A percentile compares a stretch with the other conserved stretches of the same genome.
phyloP scores from a whole-genome alignment of 1,140 invertebrate species.

The Formica exsecta region DNA sequence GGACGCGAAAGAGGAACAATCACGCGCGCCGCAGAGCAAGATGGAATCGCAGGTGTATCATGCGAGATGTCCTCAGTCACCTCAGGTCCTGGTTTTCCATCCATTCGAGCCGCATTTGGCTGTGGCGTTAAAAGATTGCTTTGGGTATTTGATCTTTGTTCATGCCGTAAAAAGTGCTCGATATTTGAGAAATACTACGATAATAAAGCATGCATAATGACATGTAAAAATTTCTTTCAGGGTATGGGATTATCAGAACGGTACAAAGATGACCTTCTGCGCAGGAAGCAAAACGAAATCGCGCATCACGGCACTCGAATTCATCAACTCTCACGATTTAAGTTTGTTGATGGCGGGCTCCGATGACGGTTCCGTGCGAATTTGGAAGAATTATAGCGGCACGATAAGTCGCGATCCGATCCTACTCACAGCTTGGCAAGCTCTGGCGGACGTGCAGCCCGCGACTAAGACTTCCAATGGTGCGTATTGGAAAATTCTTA shows the following conservation, averaged over 20 bases:
- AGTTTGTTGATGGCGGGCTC: conserved; percentile 91
- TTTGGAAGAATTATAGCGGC: conserved; percentile 88
- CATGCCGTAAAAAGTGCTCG: conserved; percentile 22
- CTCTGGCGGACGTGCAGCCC: conserved; percentile 90
- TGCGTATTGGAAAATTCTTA: conserved; percentile 67
- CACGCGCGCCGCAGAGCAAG: conserved; percentile 85
- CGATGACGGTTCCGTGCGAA: conserved; percentile 92
- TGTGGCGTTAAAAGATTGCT: conserved; percentile 94
- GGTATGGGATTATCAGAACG: conserved; percentile 91
- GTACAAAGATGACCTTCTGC: conserved; percentile 88
- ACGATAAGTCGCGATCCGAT: conserved; percentile 87
- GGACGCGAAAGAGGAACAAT: conserved; percentile 89
- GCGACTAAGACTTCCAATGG: conserved; percentile 81
- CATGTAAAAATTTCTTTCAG: conserved; percentile 79
- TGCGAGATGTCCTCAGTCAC: conserved; percentile 92
- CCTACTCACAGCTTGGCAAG: conserved; percentile 94
- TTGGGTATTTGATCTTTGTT: conserved; percentile 88
- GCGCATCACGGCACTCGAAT: conserved; percentile 93
- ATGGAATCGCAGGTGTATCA: conserved; percentile 95
- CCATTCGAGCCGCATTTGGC: conserved; percentile 96
- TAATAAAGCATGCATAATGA: not conserved
- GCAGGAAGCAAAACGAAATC: conserved; percentile 82
- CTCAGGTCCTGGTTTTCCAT: conserved; percentile 93
- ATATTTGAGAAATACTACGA: not conserved
- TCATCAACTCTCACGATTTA: conserved; percentile 95